Percentiles rank a stretch among this genome's conserved stretches.
These are phyloP conservation scores for Cepaea nemoralis DNA, from an alignment of 1,140 invertebrate species.

Conservation along the genomic window DNA sequence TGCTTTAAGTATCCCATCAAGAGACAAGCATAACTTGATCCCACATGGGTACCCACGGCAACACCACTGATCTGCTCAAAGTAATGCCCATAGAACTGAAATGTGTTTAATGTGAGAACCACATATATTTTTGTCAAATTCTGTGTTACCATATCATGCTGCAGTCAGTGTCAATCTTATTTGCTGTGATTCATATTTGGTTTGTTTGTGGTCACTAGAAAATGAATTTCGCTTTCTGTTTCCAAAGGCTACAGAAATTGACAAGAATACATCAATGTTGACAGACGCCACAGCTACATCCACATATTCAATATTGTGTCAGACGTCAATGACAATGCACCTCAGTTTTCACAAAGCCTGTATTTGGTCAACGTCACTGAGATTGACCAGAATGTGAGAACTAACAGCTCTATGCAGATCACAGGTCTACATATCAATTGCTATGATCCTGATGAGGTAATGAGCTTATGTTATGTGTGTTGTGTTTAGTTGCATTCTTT, in stretches of 20 bases:
- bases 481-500: background rate
- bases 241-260: slow-evolving; percentile 26
- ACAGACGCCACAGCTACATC: slow-evolving; percentile 30
- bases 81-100: too few relatives aligned
- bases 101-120: too few relatives aligned
- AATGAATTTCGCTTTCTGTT: background rate
- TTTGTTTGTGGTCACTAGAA: too few relatives aligned
- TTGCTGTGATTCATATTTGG: too few relatives aligned
- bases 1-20: too few relatives aligned
- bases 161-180: too few relatives aligned
- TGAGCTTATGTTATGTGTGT: background rate
- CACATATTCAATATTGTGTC: slow-evolving; percentile 30
- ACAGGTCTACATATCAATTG: slow-evolving; percentile 30
- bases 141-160: too few relatives aligned
- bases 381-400: background rate
- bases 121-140: too few relatives aligned
- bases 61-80: too few relatives aligned
- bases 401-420: background rate
- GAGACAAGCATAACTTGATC: too few relatives aligned
- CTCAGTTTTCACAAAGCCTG: background rate
- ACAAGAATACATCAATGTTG: background rate
- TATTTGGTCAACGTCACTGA: slow-evolving; percentile 34
- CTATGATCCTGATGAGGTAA: slow-evolving; percentile 29
- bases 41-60: too few relatives aligned
- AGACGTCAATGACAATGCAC: slow-evolving; percentile 31